These are phyloP conservation scores for Galeopsomyia nigrocyanea DNA, from an alignment of 2,888 invertebrate genomes.

Conservation along the genomic window DNA sequence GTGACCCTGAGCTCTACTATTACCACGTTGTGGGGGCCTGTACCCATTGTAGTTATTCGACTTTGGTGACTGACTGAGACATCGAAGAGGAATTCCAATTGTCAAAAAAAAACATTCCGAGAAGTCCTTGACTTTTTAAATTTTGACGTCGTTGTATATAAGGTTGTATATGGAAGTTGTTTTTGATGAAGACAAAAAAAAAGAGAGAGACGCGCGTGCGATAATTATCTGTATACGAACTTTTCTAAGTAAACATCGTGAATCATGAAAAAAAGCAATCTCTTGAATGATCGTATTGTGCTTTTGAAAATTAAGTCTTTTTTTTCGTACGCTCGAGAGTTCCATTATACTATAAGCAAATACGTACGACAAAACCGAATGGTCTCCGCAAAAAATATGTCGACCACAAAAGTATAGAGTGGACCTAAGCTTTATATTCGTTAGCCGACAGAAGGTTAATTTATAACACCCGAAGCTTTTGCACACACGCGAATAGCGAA, in stretches of 20 bases:
- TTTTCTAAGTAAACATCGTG: constrained; percentile 3
- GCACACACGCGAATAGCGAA: constrained; percentile 21
- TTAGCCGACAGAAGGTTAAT: constrained; percentile 38
- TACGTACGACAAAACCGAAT: constrained; percentile 38
- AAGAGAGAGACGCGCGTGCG: background rate
- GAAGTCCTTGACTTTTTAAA: constrained; percentile 15
- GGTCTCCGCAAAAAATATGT: background rate
- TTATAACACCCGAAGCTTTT: constrained; percentile 43
- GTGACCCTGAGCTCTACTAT: constrained; percentile 28
- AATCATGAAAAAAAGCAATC: constrained; percentile 24
- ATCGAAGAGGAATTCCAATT: constrained; percentile 24
- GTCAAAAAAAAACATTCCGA: constrained; percentile 15
- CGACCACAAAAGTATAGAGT: constrained; percentile 10
- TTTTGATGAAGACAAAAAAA: background rate
- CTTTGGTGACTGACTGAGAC: constrained; percentile 10
- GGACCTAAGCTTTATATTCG: background rate
- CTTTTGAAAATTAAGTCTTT: no score
- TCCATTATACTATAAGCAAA: constrained; percentile 42
- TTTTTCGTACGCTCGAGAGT: constrained; percentile 2
- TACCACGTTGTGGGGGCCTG: constrained; percentile 5
- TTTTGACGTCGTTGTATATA: background rate
- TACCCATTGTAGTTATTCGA: constrained; percentile 28
- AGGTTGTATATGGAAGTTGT: background rate
- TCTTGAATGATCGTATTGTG: no score
- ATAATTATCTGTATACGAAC: background rate